Evolutionary conservation across 2,113 vertebrate genomes (phyloP), one percentile per base, ranked within the genome.

Genomic region (Clarias batrachus): DNA sequence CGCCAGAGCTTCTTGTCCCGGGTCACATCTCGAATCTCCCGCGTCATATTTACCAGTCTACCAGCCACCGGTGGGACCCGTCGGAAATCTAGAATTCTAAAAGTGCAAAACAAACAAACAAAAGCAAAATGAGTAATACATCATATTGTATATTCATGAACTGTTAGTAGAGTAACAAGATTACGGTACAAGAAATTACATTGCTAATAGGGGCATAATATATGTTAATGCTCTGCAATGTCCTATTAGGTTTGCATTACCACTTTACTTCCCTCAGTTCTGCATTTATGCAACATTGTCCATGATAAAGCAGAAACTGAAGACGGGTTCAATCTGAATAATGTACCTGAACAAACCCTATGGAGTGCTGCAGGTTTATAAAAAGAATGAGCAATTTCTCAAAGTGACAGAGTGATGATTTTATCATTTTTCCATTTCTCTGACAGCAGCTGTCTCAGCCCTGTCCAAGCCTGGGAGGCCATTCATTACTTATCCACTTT

Each of bases 1-100:
- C 96, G 95, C 97, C 97, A 98, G 12, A 99, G 93, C 87, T 98
- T 99, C 93, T 98, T 99, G 92, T 99, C 98, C 0, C 97, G 94
- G 0, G 98, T 99, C 79, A 98, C 95, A 6, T 99, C 98, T 73
- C 97, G 93, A 82, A 99, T 99, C 90, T 99, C 98, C n/a, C 93
- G 96, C 0, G 98, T 99, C 97, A 99, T 99, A 93, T 99, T 99
- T 78, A 99, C 95, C 86, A 98, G 93, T 81, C 98, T 96, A 0
- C 98, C 98, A 0, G 97, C 98, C 59, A 99, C 97, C 0, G 98
- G 98, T 0, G 98, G 98, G 25, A 99, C 98, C 0, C 98, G 96
- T 13, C 97, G 96, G 90, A 99, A 99, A 92, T 98, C 97, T 81
- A 99, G 95, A 92, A 99, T 97, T 87, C 65, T 82, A 52, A 74